These are phyloP conservation scores for Drosophila macrothrix DNA, from an alignment of 2,888 invertebrate species.

Conservation along the genomic window DNA sequence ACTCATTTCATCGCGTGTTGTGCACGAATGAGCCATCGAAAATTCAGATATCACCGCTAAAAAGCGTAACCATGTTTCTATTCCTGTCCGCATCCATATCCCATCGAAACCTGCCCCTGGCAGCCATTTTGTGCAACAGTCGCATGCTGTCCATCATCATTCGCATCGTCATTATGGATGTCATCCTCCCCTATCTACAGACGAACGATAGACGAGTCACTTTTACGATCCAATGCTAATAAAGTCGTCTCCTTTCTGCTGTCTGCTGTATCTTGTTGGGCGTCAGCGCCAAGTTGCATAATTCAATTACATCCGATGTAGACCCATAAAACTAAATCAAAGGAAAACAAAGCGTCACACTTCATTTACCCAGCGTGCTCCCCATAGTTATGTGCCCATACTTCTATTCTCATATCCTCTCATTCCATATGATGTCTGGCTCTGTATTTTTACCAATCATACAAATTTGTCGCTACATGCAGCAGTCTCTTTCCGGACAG, in stretches of 20 bases:
- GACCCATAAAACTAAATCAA: slow-evolving; percentile 84
- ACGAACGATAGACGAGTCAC: slow-evolving; percentile 16
- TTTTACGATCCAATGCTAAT: slow-evolving; percentile 84
- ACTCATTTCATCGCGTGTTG: slow-evolving; percentile 74
- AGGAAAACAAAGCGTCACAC: slow-evolving; percentile 84
- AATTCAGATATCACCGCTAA: slow-evolving; percentile 76
- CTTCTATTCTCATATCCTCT: slow-evolving; percentile 20
- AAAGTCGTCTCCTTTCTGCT: slow-evolving; percentile 69
- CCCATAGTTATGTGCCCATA: slow-evolving; percentile 19
- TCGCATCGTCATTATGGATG: slow-evolving; percentile 31
- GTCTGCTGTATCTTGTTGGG: slow-evolving; percentile 50
- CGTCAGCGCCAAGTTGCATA: slow-evolving; percentile 83
- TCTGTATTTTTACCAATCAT: slow-evolving; percentile 36
- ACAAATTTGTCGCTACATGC: slow-evolving; percentile 50
- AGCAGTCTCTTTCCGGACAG: slow-evolving; percentile 43
- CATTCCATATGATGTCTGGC: slow-evolving; percentile 33
- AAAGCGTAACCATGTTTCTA: slow-evolving; percentile 66
- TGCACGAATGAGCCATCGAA: slow-evolving; percentile 55
- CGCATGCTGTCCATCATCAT: slow-evolving; percentile 42
- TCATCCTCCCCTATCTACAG: slow-evolving; percentile 44
- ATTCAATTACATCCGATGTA: slow-evolving; percentile 84
- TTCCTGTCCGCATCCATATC: slow-evolving; percentile 16
- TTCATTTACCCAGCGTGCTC: slow-evolving; percentile 76
- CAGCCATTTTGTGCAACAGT: slow-evolving; percentile 54
- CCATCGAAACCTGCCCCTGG: slow-evolving; percentile 8